Evolutionary conservation across 1,140 invertebrate species (phyloP).

Genomic region (Hyles vespertilio): DNA sequence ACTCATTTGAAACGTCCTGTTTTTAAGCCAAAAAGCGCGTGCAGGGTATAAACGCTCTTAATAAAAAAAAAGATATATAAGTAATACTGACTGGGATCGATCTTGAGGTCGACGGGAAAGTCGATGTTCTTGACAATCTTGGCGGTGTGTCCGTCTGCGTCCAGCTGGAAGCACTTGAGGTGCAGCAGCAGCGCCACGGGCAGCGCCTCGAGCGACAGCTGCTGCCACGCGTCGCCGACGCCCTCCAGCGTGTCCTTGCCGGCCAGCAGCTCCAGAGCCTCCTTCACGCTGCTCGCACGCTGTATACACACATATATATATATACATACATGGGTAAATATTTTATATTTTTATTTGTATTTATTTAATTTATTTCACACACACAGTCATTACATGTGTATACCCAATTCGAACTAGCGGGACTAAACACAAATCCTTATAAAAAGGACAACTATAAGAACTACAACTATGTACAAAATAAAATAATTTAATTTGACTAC

Average conservation of each 20-base stretch:
- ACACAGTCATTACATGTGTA: too few relatives aligned
- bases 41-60: too few relatives aligned
- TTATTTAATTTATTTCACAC: too few relatives aligned
- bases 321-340: too few relatives aligned
- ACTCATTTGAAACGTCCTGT: too few relatives aligned
- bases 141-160: conserved; percentile 86
- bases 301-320: conserved; percentile 46
- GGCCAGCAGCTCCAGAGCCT: conserved; percentile 90
- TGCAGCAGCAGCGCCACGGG: conserved; percentile 92
- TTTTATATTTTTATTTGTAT: too few relatives aligned
- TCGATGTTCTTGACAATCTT: conserved; percentile 94
- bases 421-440: too few relatives aligned
- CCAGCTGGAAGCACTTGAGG: conserved; percentile 92
- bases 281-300: conserved; percentile 88
- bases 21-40: too few relatives aligned
- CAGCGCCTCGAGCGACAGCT: conserved; percentile 90
- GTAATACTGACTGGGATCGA: conserved; percentile 87
- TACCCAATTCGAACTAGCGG: too few relatives aligned
- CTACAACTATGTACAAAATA: too few relatives aligned
- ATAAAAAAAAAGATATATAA: not conserved
- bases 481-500: too few relatives aligned
- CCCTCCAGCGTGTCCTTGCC: conserved; percentile 90
- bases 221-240: conserved; percentile 88
- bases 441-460: too few relatives aligned
- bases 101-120: conserved; percentile 92